Conservation (phyloP, 2,888 invertebrate species). For the Syrphus vitripennis region DNA sequence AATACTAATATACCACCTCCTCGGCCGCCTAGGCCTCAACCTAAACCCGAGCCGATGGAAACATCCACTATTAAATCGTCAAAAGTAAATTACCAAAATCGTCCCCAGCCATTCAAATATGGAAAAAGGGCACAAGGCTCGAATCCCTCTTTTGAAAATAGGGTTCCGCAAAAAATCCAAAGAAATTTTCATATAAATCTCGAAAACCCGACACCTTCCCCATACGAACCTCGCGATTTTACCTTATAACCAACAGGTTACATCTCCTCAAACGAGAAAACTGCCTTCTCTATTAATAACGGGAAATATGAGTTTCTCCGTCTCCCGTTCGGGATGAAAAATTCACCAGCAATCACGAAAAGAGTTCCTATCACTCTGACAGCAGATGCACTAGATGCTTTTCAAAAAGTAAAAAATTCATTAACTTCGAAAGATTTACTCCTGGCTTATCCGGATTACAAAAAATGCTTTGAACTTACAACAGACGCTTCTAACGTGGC, state of each 20-base stretch:
- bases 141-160: neutral
- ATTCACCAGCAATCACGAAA: neutral
- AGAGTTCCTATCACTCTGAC: too few relatives aligned
- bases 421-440: too few relatives aligned
- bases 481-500: too few relatives aligned
- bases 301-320: neutral
- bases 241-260: neutral
- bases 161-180: slow-evolving; percentile 14
- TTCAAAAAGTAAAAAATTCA: too few relatives aligned
- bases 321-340: slow-evolving; percentile 6
- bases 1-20: neutral
- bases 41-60: slow-evolving; percentile 28
- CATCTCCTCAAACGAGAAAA: slow-evolving; percentile 16
- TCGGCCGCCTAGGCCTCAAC: slow-evolving; percentile 26
- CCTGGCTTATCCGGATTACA: too few relatives aligned
- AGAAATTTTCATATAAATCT: slow-evolving; percentile 16
- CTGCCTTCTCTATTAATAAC: too few relatives aligned
- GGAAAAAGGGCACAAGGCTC: slow-evolving; percentile 17
- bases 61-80: slow-evolving; percentile 15
- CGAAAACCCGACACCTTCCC: neutral
- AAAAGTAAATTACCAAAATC: slow-evolving; percentile 27
- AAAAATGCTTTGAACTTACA: too few relatives aligned
- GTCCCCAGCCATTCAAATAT: slow-evolving; percentile 14
- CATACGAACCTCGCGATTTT: neutral
- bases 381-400: too few relatives aligned